Conservation (phyloP, 1,140 invertebrate species). For the Apocrypta bakeri region DNA sequence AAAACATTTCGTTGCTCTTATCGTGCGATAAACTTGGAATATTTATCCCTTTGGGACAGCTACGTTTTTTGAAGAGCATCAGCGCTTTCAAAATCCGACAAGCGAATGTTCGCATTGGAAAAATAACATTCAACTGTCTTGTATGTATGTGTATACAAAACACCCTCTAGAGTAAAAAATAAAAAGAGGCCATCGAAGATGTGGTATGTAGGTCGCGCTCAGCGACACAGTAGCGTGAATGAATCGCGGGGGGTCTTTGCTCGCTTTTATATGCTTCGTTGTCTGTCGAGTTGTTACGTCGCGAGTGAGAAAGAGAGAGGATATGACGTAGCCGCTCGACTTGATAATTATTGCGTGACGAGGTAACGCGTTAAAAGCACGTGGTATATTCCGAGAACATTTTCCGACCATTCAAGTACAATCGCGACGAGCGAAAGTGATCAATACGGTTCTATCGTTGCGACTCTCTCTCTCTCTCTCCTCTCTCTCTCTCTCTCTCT, state of each 20-base stretch:
- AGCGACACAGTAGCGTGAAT: not conserved
- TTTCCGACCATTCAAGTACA: no score
- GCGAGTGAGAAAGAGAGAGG: not conserved
- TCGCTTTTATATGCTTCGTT: not conserved
- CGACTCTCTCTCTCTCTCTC: no score
- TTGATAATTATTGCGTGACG: constrained; percentile 37
- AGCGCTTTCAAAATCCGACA: no score
- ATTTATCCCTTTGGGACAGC: not conserved
- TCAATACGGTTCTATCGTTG: no score
- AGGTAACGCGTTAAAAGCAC: not conserved
- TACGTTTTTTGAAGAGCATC: no score
- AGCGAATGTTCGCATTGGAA: no score
- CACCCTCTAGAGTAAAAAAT: not conserved
- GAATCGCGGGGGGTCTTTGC: not conserved
- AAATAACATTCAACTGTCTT: no score
- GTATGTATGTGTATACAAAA: no score
- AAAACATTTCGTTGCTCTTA: not conserved
- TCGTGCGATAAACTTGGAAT: not conserved
- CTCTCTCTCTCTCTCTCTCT: no score
- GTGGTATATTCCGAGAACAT: not conserved
- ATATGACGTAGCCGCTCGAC: not conserved
- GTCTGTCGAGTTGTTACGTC: not conserved
- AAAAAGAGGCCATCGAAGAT: not conserved
- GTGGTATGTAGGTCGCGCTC: constrained; percentile 2
- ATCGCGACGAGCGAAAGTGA: no score